These are phyloP conservation scores for Athalia rosae DNA, from an alignment of 2,888 invertebrate genomes.

Conservation along the genomic window DNA sequence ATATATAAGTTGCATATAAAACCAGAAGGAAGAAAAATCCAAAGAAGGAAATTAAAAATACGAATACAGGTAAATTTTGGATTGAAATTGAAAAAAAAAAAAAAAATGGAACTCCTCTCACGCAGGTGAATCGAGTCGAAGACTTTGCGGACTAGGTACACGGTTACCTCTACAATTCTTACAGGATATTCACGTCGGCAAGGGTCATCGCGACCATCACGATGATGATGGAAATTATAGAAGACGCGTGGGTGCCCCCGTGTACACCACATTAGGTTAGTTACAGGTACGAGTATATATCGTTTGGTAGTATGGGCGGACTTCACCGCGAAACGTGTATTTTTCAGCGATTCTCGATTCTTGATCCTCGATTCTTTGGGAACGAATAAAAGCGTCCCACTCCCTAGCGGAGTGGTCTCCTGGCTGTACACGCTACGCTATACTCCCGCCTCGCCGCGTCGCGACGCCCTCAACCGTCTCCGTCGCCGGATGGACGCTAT, in stretches of 20 bases:
- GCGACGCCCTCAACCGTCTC: conserved; percentile 25
- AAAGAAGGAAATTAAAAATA: too few species aligned
- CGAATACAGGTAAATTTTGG: not conserved
- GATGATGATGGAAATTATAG: not conserved
- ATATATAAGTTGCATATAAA: too few species aligned
- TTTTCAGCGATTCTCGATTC: not conserved
- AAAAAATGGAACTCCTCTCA: not conserved
- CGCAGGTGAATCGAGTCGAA: too few species aligned
- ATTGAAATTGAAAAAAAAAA: too few species aligned
- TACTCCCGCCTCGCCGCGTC: conserved; percentile 22
- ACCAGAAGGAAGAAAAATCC: conserved; percentile 4
- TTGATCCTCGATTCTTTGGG: conserved; percentile 15
- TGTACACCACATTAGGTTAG: too few species aligned
- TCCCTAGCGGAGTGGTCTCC: not conserved
- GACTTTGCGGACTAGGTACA: too few species aligned
- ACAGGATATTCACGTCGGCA: too few species aligned
- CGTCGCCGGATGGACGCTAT: conserved; percentile 54
- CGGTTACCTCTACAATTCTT: too few species aligned
- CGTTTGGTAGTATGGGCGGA: conserved; percentile 30
- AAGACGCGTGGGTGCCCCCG: conserved; percentile 25
- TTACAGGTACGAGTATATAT: too few species aligned
- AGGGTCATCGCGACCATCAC: too few species aligned
- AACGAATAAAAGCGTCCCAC: conserved; percentile 32
- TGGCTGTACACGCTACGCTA: too few species aligned
- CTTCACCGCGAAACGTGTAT: too few species aligned